These are phyloP conservation scores for Beroe forskalii DNA, from an alignment of 37 sponge, comb jelly and placozoan genomes.

Conservation along the genomic window DNA sequence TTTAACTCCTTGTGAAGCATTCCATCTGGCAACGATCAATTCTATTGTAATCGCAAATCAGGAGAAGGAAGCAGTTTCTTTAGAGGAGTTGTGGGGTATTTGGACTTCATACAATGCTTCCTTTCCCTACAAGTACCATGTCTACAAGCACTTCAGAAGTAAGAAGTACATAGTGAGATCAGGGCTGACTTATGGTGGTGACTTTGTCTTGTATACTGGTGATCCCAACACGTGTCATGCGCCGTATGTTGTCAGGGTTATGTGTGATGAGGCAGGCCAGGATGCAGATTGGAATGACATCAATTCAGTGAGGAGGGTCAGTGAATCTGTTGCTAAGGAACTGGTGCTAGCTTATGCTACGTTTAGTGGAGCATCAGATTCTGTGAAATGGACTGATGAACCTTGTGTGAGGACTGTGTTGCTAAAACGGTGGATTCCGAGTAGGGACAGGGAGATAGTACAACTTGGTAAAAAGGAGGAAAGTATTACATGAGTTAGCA, in stretches of 20 bases:
- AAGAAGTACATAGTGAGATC: constrained; percentile 16
- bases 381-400: neutral
- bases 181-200: constrained; percentile 14
- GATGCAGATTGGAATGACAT: neutral
- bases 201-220: constrained; percentile 13
- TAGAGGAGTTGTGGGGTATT: neutral
- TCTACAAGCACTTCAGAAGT: neutral
- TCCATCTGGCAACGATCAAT: neutral
- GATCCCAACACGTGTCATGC: neutral
- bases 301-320: constrained; percentile 41
- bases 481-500: no score
- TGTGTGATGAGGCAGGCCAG: neutral
- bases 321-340: constrained; percentile 46
- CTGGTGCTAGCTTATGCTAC: neutral
- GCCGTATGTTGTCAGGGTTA: constrained; percentile 27
- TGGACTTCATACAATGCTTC: neutral
- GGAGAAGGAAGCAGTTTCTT: neutral
- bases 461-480: no score
- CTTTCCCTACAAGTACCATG: neutral
- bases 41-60: neutral
- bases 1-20: constrained; percentile 15
- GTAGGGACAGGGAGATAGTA: constrained; percentile 5
- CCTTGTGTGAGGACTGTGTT: neutral
- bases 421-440: constrained; percentile 19
- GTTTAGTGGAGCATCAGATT: neutral